Evolutionary conservation across 2,888 invertebrate species (phyloP).

Genomic region (Capitulum mitella): DNA sequence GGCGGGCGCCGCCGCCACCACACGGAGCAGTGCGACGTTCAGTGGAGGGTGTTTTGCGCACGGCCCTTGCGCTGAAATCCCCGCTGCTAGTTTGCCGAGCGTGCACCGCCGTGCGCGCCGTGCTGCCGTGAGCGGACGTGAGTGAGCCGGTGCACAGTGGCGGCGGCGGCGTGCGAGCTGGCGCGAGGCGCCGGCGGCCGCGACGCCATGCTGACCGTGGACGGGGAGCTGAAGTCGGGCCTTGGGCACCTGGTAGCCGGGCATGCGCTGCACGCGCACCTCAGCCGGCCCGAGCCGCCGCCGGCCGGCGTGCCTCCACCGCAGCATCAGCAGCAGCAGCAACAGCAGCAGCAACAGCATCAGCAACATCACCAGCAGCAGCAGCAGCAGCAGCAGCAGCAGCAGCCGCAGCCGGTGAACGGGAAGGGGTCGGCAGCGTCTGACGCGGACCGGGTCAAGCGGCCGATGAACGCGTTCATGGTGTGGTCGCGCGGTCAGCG

Average conservation of each 20-base stretch:
- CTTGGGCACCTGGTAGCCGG: not conserved
- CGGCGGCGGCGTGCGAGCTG: constrained; percentile 8
- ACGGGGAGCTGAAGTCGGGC: not conserved
- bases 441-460: constrained; percentile 62
- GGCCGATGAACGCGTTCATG: constrained; percentile 99
- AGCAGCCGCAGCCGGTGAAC: not conserved
- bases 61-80: no score
- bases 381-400: not conserved
- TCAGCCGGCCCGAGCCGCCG: not conserved
- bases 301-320: not conserved
- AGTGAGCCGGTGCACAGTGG: not conserved
- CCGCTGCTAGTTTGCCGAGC: no score
- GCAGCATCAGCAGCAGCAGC: not conserved
- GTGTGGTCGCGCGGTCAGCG: constrained; percentile 98
- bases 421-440: constrained; percentile 25
- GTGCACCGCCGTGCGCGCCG: not conserved
- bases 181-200: not conserved
- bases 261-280: not conserved
- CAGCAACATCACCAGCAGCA: not conserved
- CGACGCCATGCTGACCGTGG: not conserved
- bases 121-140: not conserved
- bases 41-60: not conserved
- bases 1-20: not conserved
- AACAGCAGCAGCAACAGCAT: not conserved
- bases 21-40: not conserved